Evolutionary conservation across 2,888 invertebrate genomes (phyloP).

Genomic region (Ecliptopera silaceata): DNA sequence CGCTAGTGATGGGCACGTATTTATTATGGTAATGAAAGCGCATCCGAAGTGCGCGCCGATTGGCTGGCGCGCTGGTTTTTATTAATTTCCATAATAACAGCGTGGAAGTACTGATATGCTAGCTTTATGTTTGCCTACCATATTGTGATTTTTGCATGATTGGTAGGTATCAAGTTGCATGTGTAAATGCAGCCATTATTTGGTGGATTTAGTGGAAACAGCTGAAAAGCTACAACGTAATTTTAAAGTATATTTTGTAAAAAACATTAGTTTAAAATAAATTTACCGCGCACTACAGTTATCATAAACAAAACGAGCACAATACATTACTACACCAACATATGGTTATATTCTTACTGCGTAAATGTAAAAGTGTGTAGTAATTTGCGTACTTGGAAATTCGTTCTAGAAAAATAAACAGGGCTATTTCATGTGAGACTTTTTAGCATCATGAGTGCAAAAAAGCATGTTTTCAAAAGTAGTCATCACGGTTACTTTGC

Average conservation of each 20-base stretch:
- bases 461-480: constrained; percentile 40
- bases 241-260: too few relatives aligned
- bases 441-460: constrained; percentile 36
- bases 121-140: constrained; percentile 17
- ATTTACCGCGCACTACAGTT: too few relatives aligned
- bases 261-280: too few relatives aligned
- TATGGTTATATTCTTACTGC: too few relatives aligned
- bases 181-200: not conserved
- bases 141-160: constrained; percentile 25
- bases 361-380: constrained; percentile 1
- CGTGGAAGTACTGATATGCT: constrained; percentile 20
- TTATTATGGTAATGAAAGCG: constrained; percentile 81
- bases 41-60: constrained; percentile 69
- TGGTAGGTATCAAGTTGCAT: constrained; percentile 5
- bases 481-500: constrained; percentile 48
- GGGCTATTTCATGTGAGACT: constrained; percentile 24
- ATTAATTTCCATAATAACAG: constrained; percentile 73
- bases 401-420: constrained; percentile 15
- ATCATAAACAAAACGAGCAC: too few relatives aligned
- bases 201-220: not conserved
- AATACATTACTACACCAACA: too few relatives aligned
- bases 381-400: constrained; percentile 7
- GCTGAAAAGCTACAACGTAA: too few relatives aligned
- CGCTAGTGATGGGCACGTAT: constrained; percentile 78
- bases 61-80: constrained; percentile 51